Percentiles rank a stretch among this genome's conserved stretches.
These are phyloP conservation scores for Fundulus diaphanus DNA, from an alignment of 2,797 vertebrate genomes.

Conservation along the genomic window DNA sequence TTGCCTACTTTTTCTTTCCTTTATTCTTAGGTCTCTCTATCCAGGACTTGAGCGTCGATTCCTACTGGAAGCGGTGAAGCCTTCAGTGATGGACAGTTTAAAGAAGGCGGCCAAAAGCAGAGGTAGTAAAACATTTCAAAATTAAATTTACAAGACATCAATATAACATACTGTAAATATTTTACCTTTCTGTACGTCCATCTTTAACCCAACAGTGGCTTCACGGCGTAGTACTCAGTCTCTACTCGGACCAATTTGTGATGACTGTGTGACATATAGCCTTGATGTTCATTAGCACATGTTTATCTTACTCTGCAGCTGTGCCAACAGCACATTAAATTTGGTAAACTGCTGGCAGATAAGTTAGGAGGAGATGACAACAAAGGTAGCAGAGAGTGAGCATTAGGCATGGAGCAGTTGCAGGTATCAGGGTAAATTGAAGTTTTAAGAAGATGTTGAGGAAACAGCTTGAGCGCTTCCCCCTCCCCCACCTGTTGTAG, in stretches of 20 bases:
- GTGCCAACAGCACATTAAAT: conserved; percentile 30
- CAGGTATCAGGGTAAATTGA: neutral
- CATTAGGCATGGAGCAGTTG: neutral
- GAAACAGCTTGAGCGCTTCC: neutral
- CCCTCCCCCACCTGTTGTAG: neutral
- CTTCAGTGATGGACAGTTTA: conserved; percentile 87
- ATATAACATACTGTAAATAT: conserved; percentile 8
- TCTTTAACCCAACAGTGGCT: conserved; percentile 2
- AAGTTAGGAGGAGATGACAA: conserved; percentile 36
- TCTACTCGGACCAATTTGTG: neutral
- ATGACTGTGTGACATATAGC: conserved; percentile 17
- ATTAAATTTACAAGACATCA: conserved; percentile 6
- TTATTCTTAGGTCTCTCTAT: conserved; percentile 87
- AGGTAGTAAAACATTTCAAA: conserved; percentile 81
- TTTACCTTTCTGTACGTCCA: neutral
- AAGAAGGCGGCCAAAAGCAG: conserved; percentile 93
- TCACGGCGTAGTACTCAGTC: neutral
- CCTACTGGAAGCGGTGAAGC: conserved; percentile 88
- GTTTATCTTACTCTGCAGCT: conserved; percentile 34
- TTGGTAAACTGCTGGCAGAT: conserved; percentile 41
- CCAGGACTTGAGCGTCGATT: conserved; percentile 94
- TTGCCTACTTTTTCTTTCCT: conserved; percentile 1
- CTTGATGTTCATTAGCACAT: conserved; percentile 20
- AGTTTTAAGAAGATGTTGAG: no score
- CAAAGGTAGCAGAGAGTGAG: conserved; percentile 19